Percentiles rank a stretch among this genome's conserved stretches.
Evolutionary conservation across 2,888 invertebrate species (phyloP).

Genomic region (Tetragonula carbonaria): DNA sequence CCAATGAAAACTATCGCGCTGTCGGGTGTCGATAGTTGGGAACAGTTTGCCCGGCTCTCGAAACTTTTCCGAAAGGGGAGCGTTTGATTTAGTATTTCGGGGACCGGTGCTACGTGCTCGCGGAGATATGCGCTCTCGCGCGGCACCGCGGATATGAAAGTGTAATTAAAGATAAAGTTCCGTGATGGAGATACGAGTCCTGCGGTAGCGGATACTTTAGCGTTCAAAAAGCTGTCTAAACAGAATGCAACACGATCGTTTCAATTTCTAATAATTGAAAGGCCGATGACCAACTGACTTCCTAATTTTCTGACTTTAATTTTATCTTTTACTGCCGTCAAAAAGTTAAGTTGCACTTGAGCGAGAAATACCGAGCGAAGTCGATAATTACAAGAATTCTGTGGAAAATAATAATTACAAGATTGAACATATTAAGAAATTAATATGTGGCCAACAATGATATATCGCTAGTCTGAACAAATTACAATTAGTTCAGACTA

Average conservation of each 20-base stretch:
- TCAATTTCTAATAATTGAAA: neutral
- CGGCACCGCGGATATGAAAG: neutral
- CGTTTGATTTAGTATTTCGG: slow-evolving; percentile 29
- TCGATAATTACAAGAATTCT: too few relatives aligned
- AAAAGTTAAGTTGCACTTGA: too few relatives aligned
- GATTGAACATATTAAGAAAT: too few relatives aligned
- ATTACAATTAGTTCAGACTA: too few relatives aligned
- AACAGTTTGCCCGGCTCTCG: slow-evolving; percentile 15
- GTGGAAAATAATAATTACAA: too few relatives aligned
- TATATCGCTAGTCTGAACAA: too few relatives aligned
- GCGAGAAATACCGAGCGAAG: too few relatives aligned
- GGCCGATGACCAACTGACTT: too few relatives aligned
- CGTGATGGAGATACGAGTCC: neutral
- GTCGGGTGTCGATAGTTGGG: slow-evolving; percentile 24
- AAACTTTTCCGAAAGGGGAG: slow-evolving; percentile 14
- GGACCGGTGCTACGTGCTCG: neutral
- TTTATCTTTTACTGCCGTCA: too few relatives aligned
- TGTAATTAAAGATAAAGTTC: slow-evolving; percentile 22
- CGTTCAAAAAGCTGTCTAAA: neutral
- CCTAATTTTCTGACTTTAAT: too few relatives aligned
- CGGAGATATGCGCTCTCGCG: slow-evolving; percentile 1
- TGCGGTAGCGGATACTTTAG: too few relatives aligned
- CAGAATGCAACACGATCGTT: neutral
- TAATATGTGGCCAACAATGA: too few relatives aligned
- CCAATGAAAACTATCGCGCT: slow-evolving; percentile 30